Percentiles rank a stretch among this genome's conserved stretches.
phyloP scores from a whole-genome alignment of 1,140 invertebrate species.

The Diachasmimorpha longicaudata region DNA sequence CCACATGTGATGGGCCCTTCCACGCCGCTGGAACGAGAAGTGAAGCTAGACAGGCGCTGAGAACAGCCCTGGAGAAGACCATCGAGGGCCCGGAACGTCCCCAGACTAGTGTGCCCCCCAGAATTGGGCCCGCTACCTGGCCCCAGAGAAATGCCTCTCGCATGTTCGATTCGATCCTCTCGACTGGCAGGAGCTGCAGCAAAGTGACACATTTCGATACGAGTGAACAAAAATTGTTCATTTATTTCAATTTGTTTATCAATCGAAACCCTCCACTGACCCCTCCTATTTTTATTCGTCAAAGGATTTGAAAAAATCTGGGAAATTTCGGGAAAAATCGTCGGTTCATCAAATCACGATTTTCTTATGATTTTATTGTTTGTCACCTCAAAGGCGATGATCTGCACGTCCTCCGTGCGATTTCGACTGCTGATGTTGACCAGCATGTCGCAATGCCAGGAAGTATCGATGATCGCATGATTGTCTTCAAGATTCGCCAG shows the following conservation, averaged over 20 bases:
- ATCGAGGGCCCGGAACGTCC: conserved; percentile 65
- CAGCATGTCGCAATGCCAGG: conserved; percentile 60
- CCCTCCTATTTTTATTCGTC: no score
- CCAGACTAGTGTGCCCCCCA: conserved; percentile 66
- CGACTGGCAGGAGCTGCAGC: conserved; percentile 60
- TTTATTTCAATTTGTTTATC: no score
- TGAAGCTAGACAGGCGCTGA: conserved; percentile 64
- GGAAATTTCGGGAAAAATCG: no score
- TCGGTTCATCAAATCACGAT: no score
- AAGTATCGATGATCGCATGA: conserved; percentile 58
- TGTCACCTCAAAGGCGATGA: conserved; percentile 53
- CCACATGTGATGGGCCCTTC: conserved; percentile 66
- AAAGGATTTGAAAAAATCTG: no score
- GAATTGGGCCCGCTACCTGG: conserved; percentile 63
- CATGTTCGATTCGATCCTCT: conserved; percentile 64
- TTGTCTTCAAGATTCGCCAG: conserved; percentile 62
- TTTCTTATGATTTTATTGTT: no score
- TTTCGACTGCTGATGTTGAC: conserved; percentile 56
- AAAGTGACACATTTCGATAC: conserved; percentile 30
- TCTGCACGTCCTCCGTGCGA: conserved; percentile 54
- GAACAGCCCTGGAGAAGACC: conserved; percentile 64
- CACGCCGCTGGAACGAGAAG: conserved; percentile 66
- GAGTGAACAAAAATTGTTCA: not conserved
- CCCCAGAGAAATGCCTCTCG: conserved; percentile 68
- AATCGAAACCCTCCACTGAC: no score